These are phyloP conservation scores for Canis aureus DNA, from an alignment of 2,113 vertebrate species.

Conservation along the genomic window DNA sequence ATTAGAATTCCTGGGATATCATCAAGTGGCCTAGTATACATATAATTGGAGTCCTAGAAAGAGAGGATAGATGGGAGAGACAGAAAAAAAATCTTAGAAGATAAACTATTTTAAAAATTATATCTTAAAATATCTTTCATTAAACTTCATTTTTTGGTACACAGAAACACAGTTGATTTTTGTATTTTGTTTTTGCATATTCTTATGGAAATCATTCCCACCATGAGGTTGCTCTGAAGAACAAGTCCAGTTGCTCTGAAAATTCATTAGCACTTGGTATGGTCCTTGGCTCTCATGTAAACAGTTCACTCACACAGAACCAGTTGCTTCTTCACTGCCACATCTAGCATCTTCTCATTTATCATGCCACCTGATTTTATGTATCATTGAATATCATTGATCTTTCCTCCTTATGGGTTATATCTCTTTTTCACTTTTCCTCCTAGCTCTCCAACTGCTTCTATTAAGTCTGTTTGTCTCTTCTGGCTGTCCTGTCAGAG, in stretches of 20 bases:
- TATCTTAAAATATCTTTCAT: background rate
- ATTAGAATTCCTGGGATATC: background rate
- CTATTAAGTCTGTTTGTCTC: background rate
- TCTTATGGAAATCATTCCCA: background rate
- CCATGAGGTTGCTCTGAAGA: background rate
- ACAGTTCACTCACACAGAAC: background rate
- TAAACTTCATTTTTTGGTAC: background rate
- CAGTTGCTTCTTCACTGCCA: background rate
- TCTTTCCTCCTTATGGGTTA: background rate
- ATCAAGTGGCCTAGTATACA: background rate
- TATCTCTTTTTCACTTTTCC: background rate
- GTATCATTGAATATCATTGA: background rate
- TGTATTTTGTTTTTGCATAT: background rate
- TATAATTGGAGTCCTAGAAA: background rate
- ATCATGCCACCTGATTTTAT: background rate
- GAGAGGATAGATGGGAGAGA: background rate
- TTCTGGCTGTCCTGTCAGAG: background rate
- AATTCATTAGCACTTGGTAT: background rate
- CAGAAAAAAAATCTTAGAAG: background rate
- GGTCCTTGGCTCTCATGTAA: background rate
- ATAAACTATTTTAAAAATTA: background rate
- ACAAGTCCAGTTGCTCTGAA: background rate
- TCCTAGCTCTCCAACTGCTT: background rate
- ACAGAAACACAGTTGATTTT: background rate
- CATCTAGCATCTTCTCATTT: background rate